Evolutionary conservation across 1,140 invertebrate species (phyloP), one percentile per base, ranked within the genome.

Genomic region (Nephila pilipes): DNA sequence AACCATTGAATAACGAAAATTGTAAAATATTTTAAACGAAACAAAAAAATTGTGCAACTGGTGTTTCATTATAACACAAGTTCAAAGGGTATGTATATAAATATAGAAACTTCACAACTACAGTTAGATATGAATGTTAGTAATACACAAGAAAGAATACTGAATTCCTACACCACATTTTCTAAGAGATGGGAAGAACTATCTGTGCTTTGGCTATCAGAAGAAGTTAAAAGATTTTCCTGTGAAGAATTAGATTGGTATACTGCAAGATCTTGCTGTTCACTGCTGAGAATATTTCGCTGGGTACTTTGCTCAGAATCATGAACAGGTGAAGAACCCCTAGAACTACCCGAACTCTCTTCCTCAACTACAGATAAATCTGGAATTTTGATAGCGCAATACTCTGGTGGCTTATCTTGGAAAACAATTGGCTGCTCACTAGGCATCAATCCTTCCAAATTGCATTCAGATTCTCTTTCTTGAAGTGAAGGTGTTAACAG

Each of bases 141-240:
- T 36, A 18, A 32, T 20, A n/a, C n/a, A n/a, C n/a, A 32, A 75
- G 16, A 18, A 75, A 32, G n/a, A n/a, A n/a, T n/a, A n/a, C n/a
- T n/a, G n/a, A n/a, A 29, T n/a, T 14, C 12, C 29, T 75, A 75
- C 14, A 20, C 69, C 18, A 36, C 69, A 75, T 81, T 81, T 54
- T 90, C 81, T 81, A 90, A 38, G 8, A 90, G 57, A 81, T 8
- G 29, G 38, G 89, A 90, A 83, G 58, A 90, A 38, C 75, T 90
- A 46, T 90, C 79, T 83, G 75, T 90, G 79, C 89, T 90, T 90
- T 90, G 89, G 79, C 75, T 90, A 83, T 90, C 89, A 58, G 89
- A 81, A 54, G 87, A 88, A 81, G 75, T 25, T 55, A 57, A 65
- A 60, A 90, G 55, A 81, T 54, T 90, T 63, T 90, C 89, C 46